phyloP scores from a whole-genome alignment of 2,797 vertebrate species.

The Ptychobarbus kaznakovi region DNA sequence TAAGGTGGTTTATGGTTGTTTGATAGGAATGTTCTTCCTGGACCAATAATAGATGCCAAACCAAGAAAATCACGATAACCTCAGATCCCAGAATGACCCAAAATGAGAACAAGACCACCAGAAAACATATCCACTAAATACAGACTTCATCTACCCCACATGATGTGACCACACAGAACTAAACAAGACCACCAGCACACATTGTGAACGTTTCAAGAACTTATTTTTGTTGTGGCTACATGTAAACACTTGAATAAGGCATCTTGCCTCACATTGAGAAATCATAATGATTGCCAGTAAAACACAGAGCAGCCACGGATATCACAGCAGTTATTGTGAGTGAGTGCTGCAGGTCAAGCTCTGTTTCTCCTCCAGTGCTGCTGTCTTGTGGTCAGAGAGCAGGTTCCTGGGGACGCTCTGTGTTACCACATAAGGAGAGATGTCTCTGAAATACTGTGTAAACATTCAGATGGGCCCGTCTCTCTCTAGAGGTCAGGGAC shows the following conservation, averaged over 20 bases:
- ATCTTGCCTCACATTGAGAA: slow-evolving; percentile 12
- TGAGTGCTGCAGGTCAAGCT: neutral
- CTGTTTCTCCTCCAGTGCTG: slow-evolving; percentile 11
- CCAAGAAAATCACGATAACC: neutral
- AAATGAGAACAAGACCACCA: neutral
- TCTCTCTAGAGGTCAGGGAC: slow-evolving; percentile 61
- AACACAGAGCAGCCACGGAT: neutral
- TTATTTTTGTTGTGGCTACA: neutral
- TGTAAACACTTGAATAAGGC: slow-evolving; percentile 11
- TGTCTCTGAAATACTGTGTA: slow-evolving; percentile 71
- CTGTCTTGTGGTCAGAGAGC: neutral
- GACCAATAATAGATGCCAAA: neutral
- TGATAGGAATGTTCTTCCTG: neutral
- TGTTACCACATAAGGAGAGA: slow-evolving; percentile 84
- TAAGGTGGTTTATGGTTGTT: neutral
- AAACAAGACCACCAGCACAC: slow-evolving; percentile 24
- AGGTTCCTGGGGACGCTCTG: slow-evolving; percentile 55
- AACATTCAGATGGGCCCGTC: slow-evolving; percentile 72
- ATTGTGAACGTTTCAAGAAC: neutral
- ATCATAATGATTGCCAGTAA: neutral
- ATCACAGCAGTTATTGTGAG: slow-evolving; percentile 6
- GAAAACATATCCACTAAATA: slow-evolving; percentile 20
- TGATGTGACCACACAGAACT: slow-evolving; percentile 17
- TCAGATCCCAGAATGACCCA: slow-evolving; percentile 6
- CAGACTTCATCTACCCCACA: neutral